Evolutionary conservation across 2,888 invertebrate species (phyloP), one percentile per base, ranked within the genome.

Genomic region (Sabellastarte sp.): DNA sequence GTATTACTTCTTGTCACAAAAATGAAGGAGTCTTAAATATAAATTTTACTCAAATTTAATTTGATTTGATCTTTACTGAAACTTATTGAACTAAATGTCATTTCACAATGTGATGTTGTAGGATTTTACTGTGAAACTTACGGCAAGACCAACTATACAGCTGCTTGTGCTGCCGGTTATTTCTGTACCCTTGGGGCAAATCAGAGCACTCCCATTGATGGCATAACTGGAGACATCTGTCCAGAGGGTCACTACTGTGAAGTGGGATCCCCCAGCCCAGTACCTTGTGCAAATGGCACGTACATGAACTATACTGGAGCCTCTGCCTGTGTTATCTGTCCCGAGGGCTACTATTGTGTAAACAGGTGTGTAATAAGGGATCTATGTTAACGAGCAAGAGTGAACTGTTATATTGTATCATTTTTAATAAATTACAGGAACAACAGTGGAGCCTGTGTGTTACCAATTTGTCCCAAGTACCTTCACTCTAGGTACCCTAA

Each of bases 291-390:
- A 29, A 77, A 78, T 59, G 79, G 78, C 32, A 80, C 80, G 5
- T 81, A 70, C 71, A 79, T 78, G 76, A 80, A 80, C 72, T 75
- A 76, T 63, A 81, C 80, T 5, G 79, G 78, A 3, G 78, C 77
- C 0, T 67, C 72, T 0, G 67, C 63, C 4, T 81, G 80, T 59
- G 71, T 76, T 60, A 67, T 65, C n/a, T 81, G 81, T 63, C 80
- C 80, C 10, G 78, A 71, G 1, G 80, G 81, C 1, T 73, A 73
- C 61, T 81, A 75, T 70, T 81, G 81, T 66, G 76, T 78, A 4
- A 77, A 78, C 69, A 59, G 41, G 41, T 41, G 10, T 15, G 41
- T 41, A 41, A 41, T 15, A 41, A 15, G 20, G 41, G 10, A 41
- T 15, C 41, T 41, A n/a, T n/a, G n/a, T n/a, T n/a, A n/a, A n/a